A percentile compares a stretch with the other conserved stretches of the same genome.
These are phyloP conservation scores for Cyclophora albipunctata DNA, from an alignment of 2,888 invertebrate species.

Conservation along the genomic window DNA sequence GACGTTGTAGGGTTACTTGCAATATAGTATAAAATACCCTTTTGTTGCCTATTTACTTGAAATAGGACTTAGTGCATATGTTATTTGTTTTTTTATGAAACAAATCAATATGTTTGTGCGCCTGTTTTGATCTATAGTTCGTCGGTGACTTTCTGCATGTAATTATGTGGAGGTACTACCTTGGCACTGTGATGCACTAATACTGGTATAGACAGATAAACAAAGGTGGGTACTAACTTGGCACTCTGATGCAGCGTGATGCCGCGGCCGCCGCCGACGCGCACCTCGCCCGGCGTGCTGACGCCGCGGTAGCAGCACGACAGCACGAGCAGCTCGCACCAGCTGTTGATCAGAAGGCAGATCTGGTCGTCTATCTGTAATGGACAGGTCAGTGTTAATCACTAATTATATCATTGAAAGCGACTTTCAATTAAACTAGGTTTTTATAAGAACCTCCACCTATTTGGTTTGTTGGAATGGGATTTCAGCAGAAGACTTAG, in stretches of 20 bases:
- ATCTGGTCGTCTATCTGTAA: conserved; percentile 97
- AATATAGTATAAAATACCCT: too few relatives aligned
- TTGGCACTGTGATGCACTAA: background rate
- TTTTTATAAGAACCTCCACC: too few relatives aligned
- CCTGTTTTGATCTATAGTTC: background rate
- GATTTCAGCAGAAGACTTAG: too few relatives aligned
- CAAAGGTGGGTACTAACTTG: conserved; percentile 62
- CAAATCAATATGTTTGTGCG: too few relatives aligned
- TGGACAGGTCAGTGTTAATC: background rate
- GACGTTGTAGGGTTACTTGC: too few relatives aligned
- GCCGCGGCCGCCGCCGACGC: conserved; percentile 74
- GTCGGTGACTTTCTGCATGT: background rate
- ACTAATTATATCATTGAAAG: too few relatives aligned
- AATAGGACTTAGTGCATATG: too few relatives aligned
- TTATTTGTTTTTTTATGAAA: too few relatives aligned
- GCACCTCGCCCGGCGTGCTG: conserved; percentile 90
- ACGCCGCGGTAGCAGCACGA: conserved; percentile 97
- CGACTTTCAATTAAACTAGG: too few relatives aligned
- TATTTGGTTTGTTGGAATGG: too few relatives aligned
- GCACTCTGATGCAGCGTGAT: conserved; percentile 70
- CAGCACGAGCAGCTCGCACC: conserved; percentile 94
- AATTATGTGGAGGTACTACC: background rate
- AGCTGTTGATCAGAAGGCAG: conserved; percentile 95
- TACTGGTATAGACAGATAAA: conserved; percentile 28
- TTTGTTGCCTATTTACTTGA: too few relatives aligned